These are phyloP conservation scores for Zele albiditarsus DNA, from an alignment of 2,888 invertebrate genomes.

Conservation along the genomic window DNA sequence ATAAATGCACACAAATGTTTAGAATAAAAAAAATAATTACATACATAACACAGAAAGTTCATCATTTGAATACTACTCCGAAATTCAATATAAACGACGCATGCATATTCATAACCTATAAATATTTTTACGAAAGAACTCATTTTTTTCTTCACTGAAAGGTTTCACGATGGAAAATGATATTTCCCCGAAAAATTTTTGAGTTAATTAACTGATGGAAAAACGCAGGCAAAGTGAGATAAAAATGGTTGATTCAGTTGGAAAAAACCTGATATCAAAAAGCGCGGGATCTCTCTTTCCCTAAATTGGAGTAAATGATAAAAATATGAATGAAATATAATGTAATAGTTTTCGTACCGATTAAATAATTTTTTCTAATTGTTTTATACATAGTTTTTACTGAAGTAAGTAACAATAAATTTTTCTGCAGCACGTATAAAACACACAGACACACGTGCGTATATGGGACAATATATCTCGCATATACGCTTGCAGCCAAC, in stretches of 20 bases:
- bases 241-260: too few species aligned
- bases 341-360: not conserved
- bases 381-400: too few species aligned
- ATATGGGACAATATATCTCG: conserved; percentile 37
- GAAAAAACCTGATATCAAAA: too few species aligned
- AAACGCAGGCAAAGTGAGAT: too few species aligned
- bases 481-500: not conserved
- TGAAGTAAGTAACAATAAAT: too few species aligned
- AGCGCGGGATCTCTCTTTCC: too few species aligned
- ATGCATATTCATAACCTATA: not conserved
- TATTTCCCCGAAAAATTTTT: too few species aligned
- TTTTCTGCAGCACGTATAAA: not conserved
- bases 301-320: not conserved
- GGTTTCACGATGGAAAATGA: too few species aligned
- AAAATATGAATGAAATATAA: not conserved
- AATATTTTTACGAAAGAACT: not conserved
- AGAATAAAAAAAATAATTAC: not conserved
- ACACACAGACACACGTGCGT: conserved; percentile 40
- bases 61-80: not conserved
- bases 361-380: not conserved
- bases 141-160: too few species aligned
- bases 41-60: not conserved
- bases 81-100: not conserved
- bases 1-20: not conserved
- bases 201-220: too few species aligned